phyloP scores from a whole-genome alignment of 2,888 invertebrate genomes.

The Boloria euphrosyne region DNA sequence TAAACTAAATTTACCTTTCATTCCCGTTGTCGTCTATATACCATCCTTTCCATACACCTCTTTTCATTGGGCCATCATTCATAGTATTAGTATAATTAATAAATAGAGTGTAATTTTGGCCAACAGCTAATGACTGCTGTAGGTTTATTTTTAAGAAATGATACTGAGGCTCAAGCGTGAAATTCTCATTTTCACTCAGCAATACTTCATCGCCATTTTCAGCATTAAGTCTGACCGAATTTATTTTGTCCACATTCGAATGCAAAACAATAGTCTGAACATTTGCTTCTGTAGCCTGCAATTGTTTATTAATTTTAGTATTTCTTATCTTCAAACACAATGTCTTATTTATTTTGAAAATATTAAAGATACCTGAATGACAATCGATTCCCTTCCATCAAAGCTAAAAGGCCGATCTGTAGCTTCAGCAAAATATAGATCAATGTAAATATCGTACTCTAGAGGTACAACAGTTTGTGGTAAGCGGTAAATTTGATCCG shows the following conservation, averaged over 20 bases:
- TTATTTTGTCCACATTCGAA: constrained; percentile 68
- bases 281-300: constrained; percentile 58
- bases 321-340: background rate
- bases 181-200: constrained; percentile 43
- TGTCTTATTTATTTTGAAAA: background rate
- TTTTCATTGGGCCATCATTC: constrained; percentile 76
- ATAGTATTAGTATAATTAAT: constrained; percentile 76
- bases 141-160: constrained; percentile 71
- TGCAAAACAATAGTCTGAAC: constrained; percentile 74
- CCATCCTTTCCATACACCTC: constrained; percentile 75
- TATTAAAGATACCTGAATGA: constrained; percentile 57
- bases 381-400: constrained; percentile 62
- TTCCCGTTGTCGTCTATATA: constrained; percentile 60
- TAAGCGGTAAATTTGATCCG: constrained; percentile 57
- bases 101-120: constrained; percentile 63
- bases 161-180: constrained; percentile 59
- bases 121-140: constrained; percentile 48
- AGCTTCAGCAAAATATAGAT: constrained; percentile 66
- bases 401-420: constrained; percentile 63
- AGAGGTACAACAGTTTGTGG: constrained; percentile 66
- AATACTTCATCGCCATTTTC: constrained; percentile 43
- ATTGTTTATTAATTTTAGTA: constrained; percentile 20
- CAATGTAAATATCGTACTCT: constrained; percentile 68
- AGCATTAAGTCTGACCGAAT: constrained; percentile 46
- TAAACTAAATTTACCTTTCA: constrained; percentile 54